Evolutionary conservation across 2,888 invertebrate species (phyloP).

Genomic region (Noctua pronuba): DNA sequence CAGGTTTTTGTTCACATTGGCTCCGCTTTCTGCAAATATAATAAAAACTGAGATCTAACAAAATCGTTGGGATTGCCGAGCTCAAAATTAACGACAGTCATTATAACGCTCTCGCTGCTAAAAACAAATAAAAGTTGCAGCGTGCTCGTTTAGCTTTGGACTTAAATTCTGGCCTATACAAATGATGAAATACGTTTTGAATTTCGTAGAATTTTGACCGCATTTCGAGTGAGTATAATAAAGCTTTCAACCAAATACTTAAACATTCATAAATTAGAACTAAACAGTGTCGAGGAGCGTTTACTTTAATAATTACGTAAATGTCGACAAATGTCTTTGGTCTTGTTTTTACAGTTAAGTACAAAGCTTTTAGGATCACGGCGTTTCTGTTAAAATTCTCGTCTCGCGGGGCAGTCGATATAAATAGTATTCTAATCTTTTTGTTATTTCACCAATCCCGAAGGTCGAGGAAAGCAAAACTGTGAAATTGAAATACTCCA

Average conservation of each 20-base stretch:
- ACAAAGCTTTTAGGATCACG: slow-evolving; percentile 60
- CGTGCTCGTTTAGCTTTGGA: slow-evolving; percentile 65
- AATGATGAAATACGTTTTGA: slow-evolving; percentile 58
- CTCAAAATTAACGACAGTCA: slow-evolving; percentile 76
- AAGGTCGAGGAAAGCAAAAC: slow-evolving; percentile 50
- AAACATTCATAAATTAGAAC: slow-evolving; percentile 64
- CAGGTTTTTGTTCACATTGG: slow-evolving; percentile 66
- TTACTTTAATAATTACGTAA: slow-evolving; percentile 62
- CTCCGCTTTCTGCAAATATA: slow-evolving; percentile 66
- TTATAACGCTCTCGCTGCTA: slow-evolving; percentile 73
- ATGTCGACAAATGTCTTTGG: slow-evolving; percentile 54
- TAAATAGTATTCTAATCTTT: slow-evolving; percentile 58
- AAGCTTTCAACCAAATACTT: slow-evolving; percentile 53
- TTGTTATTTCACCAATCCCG: slow-evolving; percentile 45
- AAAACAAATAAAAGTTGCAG: slow-evolving; percentile 76
- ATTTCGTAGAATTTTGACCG: slow-evolving; percentile 45
- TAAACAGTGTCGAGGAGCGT: slow-evolving; percentile 52
- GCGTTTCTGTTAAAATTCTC: slow-evolving; percentile 45
- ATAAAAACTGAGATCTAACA: slow-evolving; percentile 73
- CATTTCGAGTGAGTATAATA: slow-evolving; percentile 50
- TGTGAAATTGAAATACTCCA: slow-evolving; percentile 50
- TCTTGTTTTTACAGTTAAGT: slow-evolving; percentile 60
- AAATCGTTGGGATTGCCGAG: slow-evolving; percentile 74
- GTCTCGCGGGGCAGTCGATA: slow-evolving; percentile 44
- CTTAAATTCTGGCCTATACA: slow-evolving; percentile 61